Evolutionary conservation across 2,113 vertebrate genomes (phyloP), one percentile per base, ranked within the genome.

Genomic region (Columba janthina): DNA sequence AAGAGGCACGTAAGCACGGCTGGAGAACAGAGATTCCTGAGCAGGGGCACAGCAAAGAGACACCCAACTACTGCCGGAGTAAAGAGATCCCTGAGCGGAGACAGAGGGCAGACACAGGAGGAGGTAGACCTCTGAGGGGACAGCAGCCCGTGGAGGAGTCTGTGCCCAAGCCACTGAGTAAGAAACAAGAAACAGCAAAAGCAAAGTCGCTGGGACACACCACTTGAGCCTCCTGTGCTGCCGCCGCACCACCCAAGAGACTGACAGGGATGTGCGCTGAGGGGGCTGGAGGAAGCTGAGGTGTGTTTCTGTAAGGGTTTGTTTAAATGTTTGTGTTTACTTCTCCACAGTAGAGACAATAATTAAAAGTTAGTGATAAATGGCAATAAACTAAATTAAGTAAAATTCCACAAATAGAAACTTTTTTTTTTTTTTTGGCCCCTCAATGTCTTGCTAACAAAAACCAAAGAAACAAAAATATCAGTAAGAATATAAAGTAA

Each of bases 161-260:
- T 21, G 17, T 1, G 0, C 25, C 11, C 0, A 1, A 62, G 31
- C 24, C 3, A 5, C 26, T 10, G 13, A 56, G 9, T 25, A 54
- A 85, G 17, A 53, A 66, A 11, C 4, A 21, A 50, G 44, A 13
- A 78, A 38, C 5, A 50, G 36, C 4, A 38, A 34, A 77, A 75
- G n/a, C 36, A 54, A 75, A 88, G 67, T 38, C 58, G 66, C 2
- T 6, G 11, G 22, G 10, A 44, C 3, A 62, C 36, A 53, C 17
- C 0, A 0, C 29, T 9, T 5, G 29, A 44, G 18, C 1, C 70
- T 66, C 12, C 31, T 36, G 40, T 4, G 5, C 32, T 6, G 1
- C 17, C 34, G 29, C 1, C 10, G 1, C 8, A 20, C 69, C 60
- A 38, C 15, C 20, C 26, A 51, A 38, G 32, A 26, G 15, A 54